Evolutionary conservation across 2,888 invertebrate species (phyloP).

Genomic region (Villa cingulata): DNA sequence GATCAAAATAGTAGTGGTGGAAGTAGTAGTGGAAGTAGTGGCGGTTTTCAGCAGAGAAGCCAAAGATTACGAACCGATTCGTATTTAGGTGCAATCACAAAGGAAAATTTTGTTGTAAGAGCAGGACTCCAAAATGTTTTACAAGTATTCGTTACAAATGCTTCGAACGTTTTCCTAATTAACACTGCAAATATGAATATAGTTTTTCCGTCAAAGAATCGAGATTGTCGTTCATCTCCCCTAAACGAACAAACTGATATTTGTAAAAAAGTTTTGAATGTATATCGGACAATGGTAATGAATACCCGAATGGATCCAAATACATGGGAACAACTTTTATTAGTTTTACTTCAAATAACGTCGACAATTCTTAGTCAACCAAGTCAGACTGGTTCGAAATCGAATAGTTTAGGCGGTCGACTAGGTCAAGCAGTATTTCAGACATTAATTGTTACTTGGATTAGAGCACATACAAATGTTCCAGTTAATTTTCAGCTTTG

Average conservation of each 20-base stretch:
- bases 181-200: constrained; percentile 33
- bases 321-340: constrained; percentile 83
- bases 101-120: constrained; percentile 65
- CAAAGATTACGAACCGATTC: constrained; percentile 65
- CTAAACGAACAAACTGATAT: constrained; percentile 90
- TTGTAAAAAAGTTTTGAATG: constrained; percentile 89
- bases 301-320: constrained; percentile 82
- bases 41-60: constrained; percentile 38
- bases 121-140: constrained; percentile 60
- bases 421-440: constrained; percentile 78
- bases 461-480: constrained; percentile 91
- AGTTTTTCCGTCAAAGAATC: constrained; percentile 45
- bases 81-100: constrained; percentile 68
- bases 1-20: constrained; percentile 18
- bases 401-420: constrained; percentile 52
- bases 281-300: constrained; percentile 95
- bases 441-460: constrained; percentile 95
- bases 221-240: constrained; percentile 47
- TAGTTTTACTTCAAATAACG: constrained; percentile 82
- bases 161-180: constrained; percentile 84
- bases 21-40: constrained; percentile 20
- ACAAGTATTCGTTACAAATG: constrained; percentile 75
- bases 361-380: constrained; percentile 73
- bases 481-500: constrained; percentile 77
- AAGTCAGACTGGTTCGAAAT: constrained; percentile 54